phyloP scores from a whole-genome alignment of 2,888 invertebrate species.

The Sesia bembeciformis region DNA sequence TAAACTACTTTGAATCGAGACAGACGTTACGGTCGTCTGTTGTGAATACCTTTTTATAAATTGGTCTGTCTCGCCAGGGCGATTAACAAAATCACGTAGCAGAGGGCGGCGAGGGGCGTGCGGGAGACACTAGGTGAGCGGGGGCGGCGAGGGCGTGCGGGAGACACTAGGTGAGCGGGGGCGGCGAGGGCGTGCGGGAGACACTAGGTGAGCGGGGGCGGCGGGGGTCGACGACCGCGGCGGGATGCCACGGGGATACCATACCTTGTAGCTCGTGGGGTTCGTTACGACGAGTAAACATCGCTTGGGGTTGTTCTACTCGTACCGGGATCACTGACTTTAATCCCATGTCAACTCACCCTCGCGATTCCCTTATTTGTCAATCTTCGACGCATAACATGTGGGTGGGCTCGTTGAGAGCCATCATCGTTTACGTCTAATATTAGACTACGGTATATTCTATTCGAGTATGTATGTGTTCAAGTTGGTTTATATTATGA shows the following conservation, averaged over 20 bases:
- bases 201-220: background rate
- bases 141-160: background rate
- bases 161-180: background rate
- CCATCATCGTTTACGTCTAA: no score
- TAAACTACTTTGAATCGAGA: no score
- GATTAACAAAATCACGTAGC: background rate
- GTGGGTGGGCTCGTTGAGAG: background rate
- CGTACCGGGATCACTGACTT: no score
- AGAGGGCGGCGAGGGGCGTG: constrained; percentile 3
- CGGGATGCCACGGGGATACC: background rate
- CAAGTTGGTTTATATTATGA: no score
- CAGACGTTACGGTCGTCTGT: no score
- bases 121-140: background rate
- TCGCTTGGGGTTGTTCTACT: no score
- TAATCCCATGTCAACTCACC: no score
- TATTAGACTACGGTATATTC: no score
- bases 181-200: background rate
- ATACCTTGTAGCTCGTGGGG: background rate
- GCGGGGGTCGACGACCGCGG: constrained; percentile 1
- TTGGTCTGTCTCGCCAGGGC: no score
- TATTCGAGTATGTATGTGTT: no score
- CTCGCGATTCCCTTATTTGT: background rate
- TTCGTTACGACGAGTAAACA: background rate
- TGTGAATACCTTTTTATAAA: no score
- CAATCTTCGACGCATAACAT: background rate